A percentile compares a stretch with the other conserved stretches of the same genome.
These are phyloP conservation scores for Montifringilla adamsi DNA, from an alignment of 2,113 vertebrate species.

Conservation along the genomic window DNA sequence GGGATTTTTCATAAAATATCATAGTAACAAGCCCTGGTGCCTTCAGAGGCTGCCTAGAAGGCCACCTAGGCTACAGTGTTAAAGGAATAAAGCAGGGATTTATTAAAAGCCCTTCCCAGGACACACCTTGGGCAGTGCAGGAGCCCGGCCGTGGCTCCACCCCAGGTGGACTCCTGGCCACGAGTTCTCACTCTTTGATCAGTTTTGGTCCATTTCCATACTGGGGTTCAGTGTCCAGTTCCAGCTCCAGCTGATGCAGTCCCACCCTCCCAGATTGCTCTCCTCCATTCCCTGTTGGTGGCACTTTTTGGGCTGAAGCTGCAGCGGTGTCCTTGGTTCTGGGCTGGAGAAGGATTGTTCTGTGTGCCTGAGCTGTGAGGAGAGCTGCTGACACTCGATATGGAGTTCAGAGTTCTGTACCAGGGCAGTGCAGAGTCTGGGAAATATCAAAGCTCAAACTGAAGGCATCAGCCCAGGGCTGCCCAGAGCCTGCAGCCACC, in stretches of 20 bases:
- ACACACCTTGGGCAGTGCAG: neutral
- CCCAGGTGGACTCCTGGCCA: neutral
- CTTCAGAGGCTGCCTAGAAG: neutral
- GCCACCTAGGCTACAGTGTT: neutral
- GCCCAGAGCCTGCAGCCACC: neutral
- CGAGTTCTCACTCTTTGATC: neutral
- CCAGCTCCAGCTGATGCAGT: neutral
- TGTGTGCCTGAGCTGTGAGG: neutral
- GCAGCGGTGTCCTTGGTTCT: neutral
- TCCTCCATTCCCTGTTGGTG: neutral
- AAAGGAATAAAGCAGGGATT: neutral
- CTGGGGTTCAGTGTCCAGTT: neutral
- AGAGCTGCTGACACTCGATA: fast-evolving
- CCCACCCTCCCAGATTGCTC: neutral
- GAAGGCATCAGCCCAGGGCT: neutral
- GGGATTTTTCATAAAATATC: too few species aligned
- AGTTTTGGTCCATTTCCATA: neutral
- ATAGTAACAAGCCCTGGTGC: neutral
- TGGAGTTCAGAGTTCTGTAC: fast-evolving
- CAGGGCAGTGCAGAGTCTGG: neutral
- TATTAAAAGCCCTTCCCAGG: neutral
- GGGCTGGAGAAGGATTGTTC: neutral
- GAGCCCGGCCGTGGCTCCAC: neutral
- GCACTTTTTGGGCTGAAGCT: neutral
- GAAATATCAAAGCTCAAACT: fast-evolving